Conservation (phyloP, 2,888 invertebrate species). For the Dromius quadrimaculatus region DNA sequence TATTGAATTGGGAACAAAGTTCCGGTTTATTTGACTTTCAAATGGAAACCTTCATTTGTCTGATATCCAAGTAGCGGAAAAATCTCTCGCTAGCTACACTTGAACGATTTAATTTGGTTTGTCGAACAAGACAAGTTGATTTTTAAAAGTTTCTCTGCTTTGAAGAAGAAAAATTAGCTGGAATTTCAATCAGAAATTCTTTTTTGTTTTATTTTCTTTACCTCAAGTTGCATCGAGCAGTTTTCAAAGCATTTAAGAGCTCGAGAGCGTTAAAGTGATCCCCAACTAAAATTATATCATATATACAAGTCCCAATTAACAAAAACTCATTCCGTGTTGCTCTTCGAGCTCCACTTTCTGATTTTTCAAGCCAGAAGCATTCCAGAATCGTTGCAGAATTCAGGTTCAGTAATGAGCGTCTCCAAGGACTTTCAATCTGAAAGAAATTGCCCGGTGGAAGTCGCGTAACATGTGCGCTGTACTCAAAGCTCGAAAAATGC, state of each 20-base stretch:
- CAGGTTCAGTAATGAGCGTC: slow-evolving; percentile 22
- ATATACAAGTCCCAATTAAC: background rate
- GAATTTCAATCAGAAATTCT: no score
- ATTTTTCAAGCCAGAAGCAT: background rate
- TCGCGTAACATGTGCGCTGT: slow-evolving; percentile 1
- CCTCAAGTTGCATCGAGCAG: no score
- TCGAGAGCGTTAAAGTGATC: no score
- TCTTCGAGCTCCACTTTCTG: slow-evolving; percentile 3
- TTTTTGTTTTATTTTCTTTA: no score
- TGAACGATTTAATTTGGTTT: slow-evolving; percentile 13
- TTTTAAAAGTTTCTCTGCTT: background rate
- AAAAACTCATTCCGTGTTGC: background rate
- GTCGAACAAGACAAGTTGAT: background rate
- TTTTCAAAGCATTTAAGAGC: no score
- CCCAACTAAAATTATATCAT: no score
- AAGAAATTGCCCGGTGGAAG: background rate
- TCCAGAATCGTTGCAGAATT: background rate
- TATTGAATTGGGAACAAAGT: slow-evolving; percentile 20
- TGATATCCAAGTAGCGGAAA: background rate
- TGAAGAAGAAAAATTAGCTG: no score
- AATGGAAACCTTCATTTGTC: slow-evolving; percentile 5
- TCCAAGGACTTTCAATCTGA: background rate
- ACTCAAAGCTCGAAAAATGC: slow-evolving; percentile 4
- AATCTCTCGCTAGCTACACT: background rate
- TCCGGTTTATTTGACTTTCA: slow-evolving; percentile 25